Base-by-base conservation (phyloP, 2,113 vertebrate genomes). In the Python bivittatus region DNA sequence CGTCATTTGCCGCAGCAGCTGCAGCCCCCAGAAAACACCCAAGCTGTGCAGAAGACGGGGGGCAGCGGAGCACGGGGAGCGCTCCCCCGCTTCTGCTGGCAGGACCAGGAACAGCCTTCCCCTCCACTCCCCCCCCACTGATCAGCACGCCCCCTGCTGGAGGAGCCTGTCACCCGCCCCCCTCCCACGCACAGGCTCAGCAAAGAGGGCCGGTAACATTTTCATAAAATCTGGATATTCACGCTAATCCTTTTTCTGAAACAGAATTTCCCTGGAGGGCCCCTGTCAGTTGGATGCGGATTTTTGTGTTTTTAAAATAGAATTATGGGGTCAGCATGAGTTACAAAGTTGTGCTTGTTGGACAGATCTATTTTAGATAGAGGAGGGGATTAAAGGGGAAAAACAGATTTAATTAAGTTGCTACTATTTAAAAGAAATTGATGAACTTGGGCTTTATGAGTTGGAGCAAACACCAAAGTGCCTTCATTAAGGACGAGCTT, bases 321-420 rank as follows among this genome's bases (percentile, higher is more conserved):
- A 98, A 98, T 98, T 98, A 98, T 96, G 96, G 97, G 98, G 98
- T 98, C 98, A 98, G 97, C 97, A 95, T 96, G 97, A 97, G 97
- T 95, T 98, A 97, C 97, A 96, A 97, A 95, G 97, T 97, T 97
- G 97, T 97, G 97, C 97, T 96, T 97, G 97, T 79, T 94, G 96
- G 97, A 95, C 96, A 98, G 98, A 98, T 98, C 98, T 98, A 98
- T 98, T 98, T 98, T 98, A 98, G 98, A 98, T 98, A 97, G 97
- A 97, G 90, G 68, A 96, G 95, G 94, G 97, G 97, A 98, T 98
- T 98, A 98, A 97, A 97, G 94, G 92, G 91, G 95, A 97, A 97
- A 97, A 96, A 96, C 96, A 97, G 97, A 97, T 98, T 98, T 98
- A 98, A 98, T 98, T 98, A 98, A 98, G 98, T 98, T 98, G 98